These are phyloP conservation scores for Eupithecia inturbata DNA, from an alignment of 2,888 invertebrate genomes.

Conservation along the genomic window DNA sequence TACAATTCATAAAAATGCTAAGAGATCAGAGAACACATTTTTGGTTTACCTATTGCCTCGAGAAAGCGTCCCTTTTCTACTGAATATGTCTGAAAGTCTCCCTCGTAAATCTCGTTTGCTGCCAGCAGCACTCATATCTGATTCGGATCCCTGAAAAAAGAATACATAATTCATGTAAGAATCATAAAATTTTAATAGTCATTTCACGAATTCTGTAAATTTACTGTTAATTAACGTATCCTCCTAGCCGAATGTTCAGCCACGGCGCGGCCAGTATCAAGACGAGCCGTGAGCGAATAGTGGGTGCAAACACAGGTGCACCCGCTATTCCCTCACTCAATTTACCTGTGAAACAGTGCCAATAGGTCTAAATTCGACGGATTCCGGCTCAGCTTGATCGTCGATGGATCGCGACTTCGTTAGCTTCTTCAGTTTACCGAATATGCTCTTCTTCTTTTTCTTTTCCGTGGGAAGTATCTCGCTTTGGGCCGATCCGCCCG, in stretches of 20 bases:
- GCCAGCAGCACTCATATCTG: conserved; percentile 87
- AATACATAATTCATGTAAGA: too few species aligned
- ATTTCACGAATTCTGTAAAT: too few species aligned
- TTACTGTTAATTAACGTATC: too few species aligned
- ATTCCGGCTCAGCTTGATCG: conserved; percentile 82
- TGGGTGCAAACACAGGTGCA: too few species aligned
- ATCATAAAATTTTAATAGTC: too few species aligned
- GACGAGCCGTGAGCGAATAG: too few species aligned
- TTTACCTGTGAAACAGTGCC: conserved; percentile 82
- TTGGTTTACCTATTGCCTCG: conserved; percentile 86
- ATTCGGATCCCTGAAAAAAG: conserved; percentile 86
- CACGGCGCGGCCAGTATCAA: too few species aligned
- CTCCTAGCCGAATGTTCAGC: too few species aligned
- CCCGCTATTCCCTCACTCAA: too few species aligned
- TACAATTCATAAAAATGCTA: too few species aligned
- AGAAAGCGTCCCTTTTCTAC: conserved; percentile 85
- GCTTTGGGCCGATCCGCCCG: conserved; percentile 93
- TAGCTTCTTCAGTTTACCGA: conserved; percentile 92
- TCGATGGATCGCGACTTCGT: conserved; percentile 94
- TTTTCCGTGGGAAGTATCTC: conserved; percentile 90
- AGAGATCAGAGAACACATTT: background rate
- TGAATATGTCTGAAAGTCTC: conserved; percentile 92
- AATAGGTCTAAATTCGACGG: conserved; percentile 77
- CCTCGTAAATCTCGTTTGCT: conserved; percentile 92
- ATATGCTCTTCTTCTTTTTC: conserved; percentile 92